Base-by-base conservation (phyloP, 1,140 invertebrate species). In the Chrysomallon squamiferum region DNA sequence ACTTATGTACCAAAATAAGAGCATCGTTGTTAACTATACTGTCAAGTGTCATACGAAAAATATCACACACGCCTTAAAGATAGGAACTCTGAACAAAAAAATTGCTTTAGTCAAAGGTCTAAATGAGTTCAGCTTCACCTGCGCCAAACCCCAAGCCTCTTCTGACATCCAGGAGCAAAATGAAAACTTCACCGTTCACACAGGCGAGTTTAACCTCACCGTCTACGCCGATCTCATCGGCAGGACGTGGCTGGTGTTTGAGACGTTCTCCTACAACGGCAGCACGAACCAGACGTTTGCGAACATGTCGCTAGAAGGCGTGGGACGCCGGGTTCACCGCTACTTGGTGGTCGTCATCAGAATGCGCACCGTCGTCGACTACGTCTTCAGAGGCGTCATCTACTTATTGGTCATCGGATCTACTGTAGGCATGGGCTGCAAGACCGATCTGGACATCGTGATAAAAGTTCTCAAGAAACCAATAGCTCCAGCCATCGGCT, bases 371-470 rank as follows among this genome's bases (percentile, higher is more conserved):
- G 49, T 61, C 7, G 20, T 81, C 11, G 84, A 86, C 71, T 63
- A 22, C 7, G 56, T 76, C n/a, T 85, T 86, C 61, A 71, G 77
- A 18, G 66, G 66, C 2, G 30, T 76, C 3, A 72, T 84, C 1
- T 74, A 75, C 33, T 35, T 71, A 15, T 77, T 86, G 18, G 60
- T 85, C 7, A 72, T 85, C 25, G 59, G 79, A 59, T 68, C 70
- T 41, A 85, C 79, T 15, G 65, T 85, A 15, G 81, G 76, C 29
- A 86, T 87, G 74, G 86, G 86, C 1, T 76, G 76, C 45, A 75
- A 80, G 60, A 65, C 85, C 9, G 78, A 86, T 35, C 30, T 84
- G 18, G 32, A 64, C 2, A 64, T 84, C 20, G 72, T 86, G 38
- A 77, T 74, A 38, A 65, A 68, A 30, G 75, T 84, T 9, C 60